Evolutionary conservation across 2,113 vertebrate genomes (phyloP), one percentile per base, ranked within the genome.

Genomic region (Gavialis gangeticus): DNA sequence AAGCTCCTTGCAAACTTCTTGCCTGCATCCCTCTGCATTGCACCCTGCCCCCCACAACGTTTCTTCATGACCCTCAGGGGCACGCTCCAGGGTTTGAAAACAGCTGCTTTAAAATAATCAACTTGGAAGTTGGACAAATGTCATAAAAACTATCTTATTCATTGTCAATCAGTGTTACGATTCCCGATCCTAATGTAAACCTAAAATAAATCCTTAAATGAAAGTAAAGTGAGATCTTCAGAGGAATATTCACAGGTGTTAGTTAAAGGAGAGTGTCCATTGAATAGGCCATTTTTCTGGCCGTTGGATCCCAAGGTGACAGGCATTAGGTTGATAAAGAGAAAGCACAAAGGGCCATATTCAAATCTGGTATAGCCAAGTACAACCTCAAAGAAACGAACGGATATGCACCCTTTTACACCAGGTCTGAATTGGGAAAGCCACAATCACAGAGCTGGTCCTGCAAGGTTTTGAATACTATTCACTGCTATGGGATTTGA

Each of bases 401-500:
- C 12, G 27, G 55, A n/a, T 34, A 30, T 28, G 13, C 3, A 86
- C 25, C 37, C 57, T 59, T 79, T 71, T 22, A 37, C 11, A 46
- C 46, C 46, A 46, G 46, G 21, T 34, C 79, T 80, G 76, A 87
- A 73, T 16, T 55, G 27, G 25, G 77, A 82, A 4, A 10, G 28
- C 60, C 60, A 12, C 79, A 58, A 93, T 57, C 75, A 79, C 88
- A 59, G 5, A 28, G 66, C 19, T 67, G 16, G 13, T 71, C 30
- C 30, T 34, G n/a, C 18, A 34, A 21, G 1, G 12, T 60, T 76
- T 73, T 0, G 0, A 85, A 6, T 12, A 37, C 11, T 57, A 22
- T 46, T 79, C 21, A 25, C n/a, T 59, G 56, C 62, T 63, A 28
- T 12, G 63, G 0, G 0, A 78, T 3, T 6, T 69, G 55, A 63